Base-by-base conservation (phyloP, 2,888 invertebrate species). In the Drosophila falleni region DNA sequence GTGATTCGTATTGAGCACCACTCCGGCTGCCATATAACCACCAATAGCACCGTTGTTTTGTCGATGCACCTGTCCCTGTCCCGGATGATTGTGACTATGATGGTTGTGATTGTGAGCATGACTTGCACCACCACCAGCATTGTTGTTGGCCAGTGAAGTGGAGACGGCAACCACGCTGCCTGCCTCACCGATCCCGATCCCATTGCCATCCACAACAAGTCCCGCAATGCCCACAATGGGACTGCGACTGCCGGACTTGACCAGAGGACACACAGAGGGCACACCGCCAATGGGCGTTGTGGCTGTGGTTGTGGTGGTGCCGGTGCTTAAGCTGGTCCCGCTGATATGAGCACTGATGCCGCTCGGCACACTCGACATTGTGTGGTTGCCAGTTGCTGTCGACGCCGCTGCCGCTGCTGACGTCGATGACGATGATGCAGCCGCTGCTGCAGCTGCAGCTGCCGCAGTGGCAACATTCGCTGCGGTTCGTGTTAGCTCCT, bases 401-500 rank as follows among this genome's bases (percentile, higher is more conserved):
- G 64, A 23, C 2, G 49, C 29, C 29, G 29, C 4, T 29, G 29
- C 29, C 29, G 29, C 29, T 10, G 31, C 31, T 1, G 58, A 55
- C 0, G 73, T 16, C 3, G 54, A 33, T 5, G 53, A 1, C 3
- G 56, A 23, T 4, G 60, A 11, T 1, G 59, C 15, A 0, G 60
- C 54, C 0, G 67, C 61, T 0, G 63, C 53, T 3, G 65, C 72
- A 15, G 71, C 69, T 0, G 83, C 77, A 0, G 78, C 54, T 8
- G 1, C 73, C 67, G 54, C 75, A 69, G 10, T 47, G 13, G 33
- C 49, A n/a, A 71, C 79, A 13, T 46, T 81, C 9, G 79, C 84
- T 0, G 90, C 83, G 11, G 90, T 85, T n/a, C 91, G 80, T 9
- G 81, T 78, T 31, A 92, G 65, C 71, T 95, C 95, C 31, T 95